A percentile compares a stretch with the other conserved stretches of the same genome.
Evolutionary conservation across 1,140 invertebrate species (phyloP).

Genomic region (Tetragnatha versicolor): DNA sequence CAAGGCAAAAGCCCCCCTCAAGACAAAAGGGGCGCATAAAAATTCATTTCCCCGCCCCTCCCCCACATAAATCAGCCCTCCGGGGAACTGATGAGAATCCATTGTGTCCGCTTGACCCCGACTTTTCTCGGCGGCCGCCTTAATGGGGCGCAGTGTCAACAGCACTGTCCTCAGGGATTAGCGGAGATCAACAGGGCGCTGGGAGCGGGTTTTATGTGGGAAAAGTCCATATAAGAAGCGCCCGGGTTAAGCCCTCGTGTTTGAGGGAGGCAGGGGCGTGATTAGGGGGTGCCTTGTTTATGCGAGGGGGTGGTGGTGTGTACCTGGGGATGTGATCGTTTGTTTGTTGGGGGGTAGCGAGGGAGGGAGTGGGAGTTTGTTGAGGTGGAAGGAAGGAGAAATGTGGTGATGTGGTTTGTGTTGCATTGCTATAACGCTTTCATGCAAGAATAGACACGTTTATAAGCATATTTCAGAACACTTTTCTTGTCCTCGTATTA

Average conservation of each 20-base stretch:
- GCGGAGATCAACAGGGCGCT: conserved; percentile 25
- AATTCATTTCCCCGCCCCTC: conserved; percentile 24
- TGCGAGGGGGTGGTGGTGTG: not conserved
- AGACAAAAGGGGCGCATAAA: too few relatives aligned
- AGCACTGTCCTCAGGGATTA: conserved; percentile 12
- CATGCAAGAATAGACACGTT: too few relatives aligned
- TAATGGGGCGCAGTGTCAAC: conserved; percentile 5
- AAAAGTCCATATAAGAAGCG: conserved; percentile 38
- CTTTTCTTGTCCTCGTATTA: too few relatives aligned
- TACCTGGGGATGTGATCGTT: too few relatives aligned
- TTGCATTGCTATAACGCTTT: too few relatives aligned
- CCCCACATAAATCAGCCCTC: conserved; percentile 34
- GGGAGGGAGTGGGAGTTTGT: too few relatives aligned
- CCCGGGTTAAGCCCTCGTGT: not conserved
- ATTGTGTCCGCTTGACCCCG: conserved; percentile 34
- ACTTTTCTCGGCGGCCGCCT: conserved; percentile 30
- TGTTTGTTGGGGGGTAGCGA: too few relatives aligned
- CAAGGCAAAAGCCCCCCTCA: not conserved
- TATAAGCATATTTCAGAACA: too few relatives aligned
- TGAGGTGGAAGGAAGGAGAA: too few relatives aligned
- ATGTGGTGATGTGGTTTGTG: too few relatives aligned
- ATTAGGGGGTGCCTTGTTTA: not conserved
- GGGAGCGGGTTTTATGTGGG: conserved; percentile 32
- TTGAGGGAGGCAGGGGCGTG: not conserved
- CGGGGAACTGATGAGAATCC: too few relatives aligned